A percentile compares a stretch with the other conserved stretches of the same genome.
These are phyloP conservation scores for Gymnodraco acuticeps DNA, from an alignment of 2,797 vertebrate species.

Conservation along the genomic window DNA sequence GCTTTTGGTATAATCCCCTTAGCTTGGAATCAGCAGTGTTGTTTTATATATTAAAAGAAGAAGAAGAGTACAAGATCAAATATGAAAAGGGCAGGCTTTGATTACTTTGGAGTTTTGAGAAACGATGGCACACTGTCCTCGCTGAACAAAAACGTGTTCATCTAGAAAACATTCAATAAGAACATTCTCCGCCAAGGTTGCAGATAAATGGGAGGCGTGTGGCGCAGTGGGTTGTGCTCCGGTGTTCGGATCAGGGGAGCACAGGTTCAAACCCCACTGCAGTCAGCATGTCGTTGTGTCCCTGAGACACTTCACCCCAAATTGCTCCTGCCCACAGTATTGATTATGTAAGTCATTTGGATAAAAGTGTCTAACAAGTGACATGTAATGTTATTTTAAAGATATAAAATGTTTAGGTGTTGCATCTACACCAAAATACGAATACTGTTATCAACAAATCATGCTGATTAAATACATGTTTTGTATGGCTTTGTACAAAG, in stretches of 20 bases:
- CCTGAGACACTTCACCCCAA: too few relatives aligned
- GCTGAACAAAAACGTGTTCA: constrained; percentile 45
- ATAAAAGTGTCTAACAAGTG: too few relatives aligned
- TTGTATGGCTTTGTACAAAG: neutral
- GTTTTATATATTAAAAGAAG: constrained; percentile 57
- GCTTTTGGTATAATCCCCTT: constrained; percentile 72
- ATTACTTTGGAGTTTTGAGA: constrained; percentile 58
- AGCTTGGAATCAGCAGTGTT: constrained; percentile 66
- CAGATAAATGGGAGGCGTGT: neutral
- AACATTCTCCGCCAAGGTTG: constrained; percentile 7
- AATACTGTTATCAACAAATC: neutral
- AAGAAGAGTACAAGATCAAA: constrained; percentile 39
- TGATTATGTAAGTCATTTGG: too few relatives aligned
- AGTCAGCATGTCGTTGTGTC: too few relatives aligned
- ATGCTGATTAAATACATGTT: neutral
- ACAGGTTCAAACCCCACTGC: too few relatives aligned
- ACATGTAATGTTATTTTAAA: constrained; percentile 5
- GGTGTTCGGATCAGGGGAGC: too few relatives aligned
- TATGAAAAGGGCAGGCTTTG: constrained; percentile 46
- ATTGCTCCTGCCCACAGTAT: too few relatives aligned
- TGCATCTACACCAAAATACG: neutral
- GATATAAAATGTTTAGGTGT: constrained; percentile 8
- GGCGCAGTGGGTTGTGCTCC: too few relatives aligned
- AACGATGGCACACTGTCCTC: constrained; percentile 31
- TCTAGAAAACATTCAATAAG: constrained; percentile 29